Base-by-base conservation (phyloP, 2,888 invertebrate genomes). In the Lycophotia porphyrea region DNA sequence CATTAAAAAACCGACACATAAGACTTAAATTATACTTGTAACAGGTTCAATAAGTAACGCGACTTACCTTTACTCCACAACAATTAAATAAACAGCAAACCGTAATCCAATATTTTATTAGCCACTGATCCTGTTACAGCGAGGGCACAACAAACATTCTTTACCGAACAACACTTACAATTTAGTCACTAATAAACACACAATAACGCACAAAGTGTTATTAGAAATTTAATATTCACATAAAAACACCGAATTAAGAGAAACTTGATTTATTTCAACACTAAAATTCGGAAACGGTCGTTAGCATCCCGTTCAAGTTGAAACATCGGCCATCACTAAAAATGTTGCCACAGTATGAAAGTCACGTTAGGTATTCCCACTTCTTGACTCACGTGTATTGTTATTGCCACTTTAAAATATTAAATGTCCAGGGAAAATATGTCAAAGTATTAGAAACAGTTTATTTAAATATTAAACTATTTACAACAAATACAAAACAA, bases 271-370 rank as follows among this genome's bases (percentile, higher is more conserved):
- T 91, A 93, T 93, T 94, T 94, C 91, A 92, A 92, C 92, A 93
- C 92, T 89, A 93, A 93, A 93, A 93, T 94, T 92, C 93, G 91
- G 93, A 91, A 93, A 93, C 92, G 90, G 90, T 92, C 91, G 90
- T 89, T 90, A 88, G 87, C 93, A 93, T 89, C 90, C 93, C 92
- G 90, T 89, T 91, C 93, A 93, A 94, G 91, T 84, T 92, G 93
- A 94, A 94, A 91, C 92, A 95, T 94, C 96, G 94, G 96, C 96
- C 96, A 96, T 96, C 91, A 96, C 96, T 96, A 85, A 93, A 93
- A 95, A 94, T 93, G 93, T 93, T 93, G 92, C 93, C 92, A 93
- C 85, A 76, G 81, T 88, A 83, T 84, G 80, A 89, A 85, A 91
- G 93, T 95, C 94, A 95, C 94, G 93, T 94, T 94, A n/a, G n/a